Evolutionary conservation across 2,888 invertebrate genomes (phyloP).

Genomic region (Pseudeuparius sepicola): DNA sequence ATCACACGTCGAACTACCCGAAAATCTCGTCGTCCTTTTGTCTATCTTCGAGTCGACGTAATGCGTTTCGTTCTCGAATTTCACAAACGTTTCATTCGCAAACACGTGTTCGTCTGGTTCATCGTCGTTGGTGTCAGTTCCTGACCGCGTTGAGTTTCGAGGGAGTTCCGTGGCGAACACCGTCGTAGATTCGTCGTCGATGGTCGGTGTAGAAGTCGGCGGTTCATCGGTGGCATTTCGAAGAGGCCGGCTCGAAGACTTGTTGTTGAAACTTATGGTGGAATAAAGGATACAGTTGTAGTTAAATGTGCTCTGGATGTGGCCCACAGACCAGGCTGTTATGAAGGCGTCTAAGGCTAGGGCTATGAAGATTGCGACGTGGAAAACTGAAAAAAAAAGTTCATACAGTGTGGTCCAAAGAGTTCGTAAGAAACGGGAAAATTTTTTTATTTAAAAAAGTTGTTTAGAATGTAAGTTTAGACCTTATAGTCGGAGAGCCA

Average conservation of each 20-base stretch:
- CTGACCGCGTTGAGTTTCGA: no score
- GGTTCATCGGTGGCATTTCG: no score
- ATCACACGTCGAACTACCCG: conserved; percentile 23
- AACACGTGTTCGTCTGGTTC: conserved; percentile 6
- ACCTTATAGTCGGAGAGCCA: no score
- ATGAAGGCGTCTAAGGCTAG: conserved; percentile 22
- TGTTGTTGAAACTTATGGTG: no score
- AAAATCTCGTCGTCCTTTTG: conserved; percentile 22
- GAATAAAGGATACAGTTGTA: conserved; percentile 28
- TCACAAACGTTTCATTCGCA: conserved; percentile 12
- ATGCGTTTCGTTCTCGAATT: no score
- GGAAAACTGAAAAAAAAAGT: conserved; percentile 23
- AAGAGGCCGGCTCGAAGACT: no score
- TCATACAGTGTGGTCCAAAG: no score
- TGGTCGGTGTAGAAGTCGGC: conserved; percentile 1
- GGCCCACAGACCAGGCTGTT: conserved; percentile 24
- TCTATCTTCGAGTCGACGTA: conserved; percentile 16
- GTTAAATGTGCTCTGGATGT: conserved; percentile 25
- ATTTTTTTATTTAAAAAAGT: no score
- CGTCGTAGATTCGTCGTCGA: neutral
- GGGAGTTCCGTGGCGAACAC: no score
- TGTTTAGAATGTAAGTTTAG: no score
- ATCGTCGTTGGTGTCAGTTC: no score
- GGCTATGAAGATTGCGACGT: conserved; percentile 22
- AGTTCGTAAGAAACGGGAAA: no score